Percentiles rank a stretch among this genome's conserved stretches.
Conservation (phyloP, 2,888 invertebrate genomes). For the Pandemis heparana region DNA sequence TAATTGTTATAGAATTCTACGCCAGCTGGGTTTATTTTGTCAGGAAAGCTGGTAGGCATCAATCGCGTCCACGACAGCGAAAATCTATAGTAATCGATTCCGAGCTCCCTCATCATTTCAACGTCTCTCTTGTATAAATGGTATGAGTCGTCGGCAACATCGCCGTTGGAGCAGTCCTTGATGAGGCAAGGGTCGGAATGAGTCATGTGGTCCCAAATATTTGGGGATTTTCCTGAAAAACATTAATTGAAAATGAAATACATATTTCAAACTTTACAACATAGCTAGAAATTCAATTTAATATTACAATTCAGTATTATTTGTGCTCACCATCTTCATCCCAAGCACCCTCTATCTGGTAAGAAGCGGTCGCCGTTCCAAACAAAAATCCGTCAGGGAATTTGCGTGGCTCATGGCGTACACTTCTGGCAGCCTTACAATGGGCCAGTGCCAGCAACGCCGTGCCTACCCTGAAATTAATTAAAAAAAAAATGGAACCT, state of each 20-base stretch:
- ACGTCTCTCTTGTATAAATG: conserved; percentile 85
- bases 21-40: conserved; percentile 83
- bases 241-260: neutral
- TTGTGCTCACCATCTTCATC: conserved; percentile 69
- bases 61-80: conserved; percentile 88
- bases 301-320: too few relatives aligned
- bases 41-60: conserved; percentile 83
- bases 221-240: conserved; percentile 80
- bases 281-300: neutral
- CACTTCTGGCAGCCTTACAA: conserved; percentile 42
- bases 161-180: conserved; percentile 81
- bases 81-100: conserved; percentile 82
- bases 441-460: conserved; percentile 38
- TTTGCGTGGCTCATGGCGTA: conserved; percentile 50
- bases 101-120: conserved; percentile 73
- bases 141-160: conserved; percentile 86
- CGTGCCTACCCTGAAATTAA: conserved; percentile 28
- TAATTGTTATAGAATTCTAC: conserved; percentile 87
- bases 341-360: conserved; percentile 83
- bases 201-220: conserved; percentile 87
- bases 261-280: neutral
- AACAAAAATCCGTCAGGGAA: conserved; percentile 62
- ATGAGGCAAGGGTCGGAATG: conserved; percentile 78
- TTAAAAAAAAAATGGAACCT: too few relatives aligned
- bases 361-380: conserved; percentile 73